A percentile compares a stretch with the other conserved stretches of the same genome.
Evolutionary conservation across 1,140 invertebrate species (phyloP).

Genomic region (Trichonephila clavata): DNA sequence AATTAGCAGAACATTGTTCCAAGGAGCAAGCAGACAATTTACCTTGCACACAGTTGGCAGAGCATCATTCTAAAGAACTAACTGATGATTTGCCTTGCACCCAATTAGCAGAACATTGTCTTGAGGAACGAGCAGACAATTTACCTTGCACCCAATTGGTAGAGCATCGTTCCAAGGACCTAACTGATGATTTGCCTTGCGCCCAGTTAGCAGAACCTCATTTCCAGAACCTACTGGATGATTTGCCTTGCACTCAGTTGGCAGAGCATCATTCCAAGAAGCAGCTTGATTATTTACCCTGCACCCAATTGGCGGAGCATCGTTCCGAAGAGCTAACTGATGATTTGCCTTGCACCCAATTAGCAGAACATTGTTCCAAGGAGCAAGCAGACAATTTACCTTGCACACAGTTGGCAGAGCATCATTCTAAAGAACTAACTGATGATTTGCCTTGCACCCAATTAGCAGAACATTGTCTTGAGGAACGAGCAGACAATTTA

Average conservation of each 20-base stretch:
- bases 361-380: neutral
- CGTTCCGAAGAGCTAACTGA: neutral
- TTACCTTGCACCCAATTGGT: neutral
- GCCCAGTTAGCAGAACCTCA: neutral
- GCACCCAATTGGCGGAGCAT: neutral
- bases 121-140: neutral
- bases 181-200: neutral
- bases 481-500: neutral
- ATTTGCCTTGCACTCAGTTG: neutral
- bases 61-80: too few relatives aligned
- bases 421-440: neutral
- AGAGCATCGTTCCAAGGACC: neutral
- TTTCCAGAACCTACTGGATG: neutral
- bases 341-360: slow-evolving; percentile 20
- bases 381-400: neutral
- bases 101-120: neutral
- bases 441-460: slow-evolving; percentile 11
- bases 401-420: neutral
- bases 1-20: neutral
- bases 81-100: neutral
- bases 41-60: neutral
- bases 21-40: neutral
- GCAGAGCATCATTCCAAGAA: too few relatives aligned
- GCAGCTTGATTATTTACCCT: too few relatives aligned
- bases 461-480: neutral